Evolutionary conservation across 2,888 invertebrate genomes (phyloP), one percentile per base, ranked within the genome.

Genomic region (Phengaris alcon): DNA sequence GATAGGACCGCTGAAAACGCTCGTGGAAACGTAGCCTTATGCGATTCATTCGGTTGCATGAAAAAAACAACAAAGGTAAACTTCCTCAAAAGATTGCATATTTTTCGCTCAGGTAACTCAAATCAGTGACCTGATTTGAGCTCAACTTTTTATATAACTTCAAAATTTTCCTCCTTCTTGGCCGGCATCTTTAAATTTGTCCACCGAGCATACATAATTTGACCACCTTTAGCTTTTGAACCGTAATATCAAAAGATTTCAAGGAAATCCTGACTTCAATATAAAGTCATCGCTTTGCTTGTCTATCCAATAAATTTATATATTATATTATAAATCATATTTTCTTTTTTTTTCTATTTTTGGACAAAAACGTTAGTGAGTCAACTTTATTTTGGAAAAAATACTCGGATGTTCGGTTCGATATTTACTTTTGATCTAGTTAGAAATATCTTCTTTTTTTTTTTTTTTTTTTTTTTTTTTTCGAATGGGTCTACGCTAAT

Each of bases 201-300:
- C 35, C 12, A 64, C 64, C 9, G 64, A 15, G 64, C 64, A 44
- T 44, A 64, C 35, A 12, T 64, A 44, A 64, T 64, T 64, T 13
- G 35, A 64, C 64, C 64, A 44, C 64, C 64, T 64, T 64, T 35
- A 64, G 64, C 64, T 64, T 64, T 64, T 64, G 44, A 64, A 6
- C 64, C 35, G 64, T 44, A 35, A 64, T 64, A 35, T 13, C 35
- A 64, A 64, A 64, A 64, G 35, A 64, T 64, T 64, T 64, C 35
- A 35, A 35, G 64, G 64, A 64, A 13, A 12, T 13, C 12, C 13
- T 13, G 6, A 35, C 64, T 35, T 35, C 64, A 64, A 35, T 64
- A 52, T 52, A 64, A 15, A 35, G 35, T 64, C 13, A 64, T 12
- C 6, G 12, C 64, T 12, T 52, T 52, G 52, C 52, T 52, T 52